Conservation (phyloP, 2,797 vertebrate genomes). For the Epinephelus awoara region DNA sequence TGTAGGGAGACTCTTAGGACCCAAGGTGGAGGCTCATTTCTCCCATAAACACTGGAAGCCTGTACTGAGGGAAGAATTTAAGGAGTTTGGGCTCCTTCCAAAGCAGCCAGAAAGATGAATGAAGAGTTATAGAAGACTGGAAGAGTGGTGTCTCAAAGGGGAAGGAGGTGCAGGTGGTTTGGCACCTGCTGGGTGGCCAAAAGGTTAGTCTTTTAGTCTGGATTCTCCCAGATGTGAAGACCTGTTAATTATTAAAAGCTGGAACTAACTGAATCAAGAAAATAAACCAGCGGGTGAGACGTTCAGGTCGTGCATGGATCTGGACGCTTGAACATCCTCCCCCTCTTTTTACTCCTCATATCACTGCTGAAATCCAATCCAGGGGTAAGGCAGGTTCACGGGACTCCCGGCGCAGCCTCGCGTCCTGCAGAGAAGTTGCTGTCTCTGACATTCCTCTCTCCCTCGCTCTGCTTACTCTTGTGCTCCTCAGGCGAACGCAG, state of each 20-base stretch:
- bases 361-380: slow-evolving; percentile 72
- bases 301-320: slow-evolving; percentile 24
- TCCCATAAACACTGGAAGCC: slow-evolving; percentile 47
- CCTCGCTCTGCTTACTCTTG: slow-evolving; percentile 48
- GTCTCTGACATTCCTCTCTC: slow-evolving; percentile 75
- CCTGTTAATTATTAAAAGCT: slow-evolving; percentile 39
- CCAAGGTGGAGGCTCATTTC: slow-evolving; percentile 47
- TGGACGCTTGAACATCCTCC: slow-evolving; percentile 4
- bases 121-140: slow-evolving; percentile 26
- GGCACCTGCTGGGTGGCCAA: slow-evolving; percentile 70
- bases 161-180: slow-evolving; percentile 60
- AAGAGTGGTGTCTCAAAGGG: slow-evolving; percentile 1
- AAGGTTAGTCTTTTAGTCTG: slow-evolving; percentile 36
- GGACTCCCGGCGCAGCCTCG: slow-evolving; percentile 45
- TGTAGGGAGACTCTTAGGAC: slow-evolving; percentile 43
- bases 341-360: slow-evolving; percentile 27
- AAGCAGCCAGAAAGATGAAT: slow-evolving; percentile 46
- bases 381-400: slow-evolving; percentile 64
- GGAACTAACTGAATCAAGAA: slow-evolving; percentile 55
- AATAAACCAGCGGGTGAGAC: slow-evolving; percentile 53
- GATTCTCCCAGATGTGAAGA: slow-evolving; percentile 44
- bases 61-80: slow-evolving; percentile 40
- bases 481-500: slow-evolving; percentile 37
- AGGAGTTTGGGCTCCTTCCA: slow-evolving; percentile 52
- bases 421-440: slow-evolving; percentile 65